Conservation (phyloP, 2,797 vertebrate genomes). For the Uromys caudimaculatus region DNA sequence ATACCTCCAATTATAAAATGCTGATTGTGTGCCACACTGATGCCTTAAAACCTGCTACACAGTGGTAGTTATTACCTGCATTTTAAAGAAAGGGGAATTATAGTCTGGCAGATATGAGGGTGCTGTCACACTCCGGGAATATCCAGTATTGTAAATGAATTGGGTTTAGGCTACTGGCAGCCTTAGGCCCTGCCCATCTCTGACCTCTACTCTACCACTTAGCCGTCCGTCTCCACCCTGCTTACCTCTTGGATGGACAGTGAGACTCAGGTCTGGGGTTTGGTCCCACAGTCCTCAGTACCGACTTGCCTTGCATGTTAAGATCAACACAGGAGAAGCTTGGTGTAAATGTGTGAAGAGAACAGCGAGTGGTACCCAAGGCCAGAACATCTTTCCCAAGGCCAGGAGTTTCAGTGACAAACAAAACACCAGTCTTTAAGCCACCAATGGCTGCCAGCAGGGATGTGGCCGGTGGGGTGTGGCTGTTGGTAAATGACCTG, state of each 20-base stretch:
- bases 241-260: background rate
- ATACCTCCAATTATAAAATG: background rate
- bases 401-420: background rate
- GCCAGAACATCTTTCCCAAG: background rate
- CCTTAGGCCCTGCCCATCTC: background rate
- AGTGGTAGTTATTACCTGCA: background rate
- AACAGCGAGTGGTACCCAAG: background rate
- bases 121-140: background rate
- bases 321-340: background rate
- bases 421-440: background rate
- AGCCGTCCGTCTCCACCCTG: background rate
- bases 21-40: background rate
- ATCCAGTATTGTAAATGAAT: background rate
- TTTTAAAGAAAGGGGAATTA: background rate
- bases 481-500: background rate
- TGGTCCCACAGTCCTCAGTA: background rate
- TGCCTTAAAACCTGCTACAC: too few species aligned
- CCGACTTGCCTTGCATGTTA: rapidly evolving
- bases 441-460: rapidly evolving
- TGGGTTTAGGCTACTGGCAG: background rate
- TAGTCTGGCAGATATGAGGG: background rate
- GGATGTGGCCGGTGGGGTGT: rapidly evolving
- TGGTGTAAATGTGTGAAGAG: rapidly evolving
- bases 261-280: background rate
- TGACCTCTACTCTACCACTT: background rate